A percentile compares a stretch with the other conserved stretches of the same genome.
Conservation (phyloP, 2,888 invertebrate species). For the Leucoma salicis region DNA sequence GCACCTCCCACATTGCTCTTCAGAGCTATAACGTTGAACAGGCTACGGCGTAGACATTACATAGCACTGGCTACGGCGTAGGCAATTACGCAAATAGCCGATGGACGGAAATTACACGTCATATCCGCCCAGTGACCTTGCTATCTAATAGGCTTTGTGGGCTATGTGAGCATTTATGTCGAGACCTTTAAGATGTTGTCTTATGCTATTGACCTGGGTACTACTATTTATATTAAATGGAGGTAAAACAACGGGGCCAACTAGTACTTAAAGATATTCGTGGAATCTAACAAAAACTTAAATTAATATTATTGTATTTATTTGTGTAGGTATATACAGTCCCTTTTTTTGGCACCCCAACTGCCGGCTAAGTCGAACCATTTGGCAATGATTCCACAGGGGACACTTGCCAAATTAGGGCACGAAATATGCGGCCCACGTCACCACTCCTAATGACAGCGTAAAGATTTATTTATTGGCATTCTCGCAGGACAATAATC, state of each 20-base stretch:
- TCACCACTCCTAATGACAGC: slow-evolving; percentile 7
- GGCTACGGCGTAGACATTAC: neutral
- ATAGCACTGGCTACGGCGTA: slow-evolving; percentile 26
- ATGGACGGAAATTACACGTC: slow-evolving; percentile 28
- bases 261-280: no score
- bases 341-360: neutral
- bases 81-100: slow-evolving; percentile 25
- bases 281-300: no score
- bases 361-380: neutral
- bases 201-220: no score
- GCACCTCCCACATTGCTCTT: neutral
- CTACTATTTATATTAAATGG: no score
- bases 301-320: no score
- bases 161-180: no score
- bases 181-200: no score
- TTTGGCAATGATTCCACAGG: slow-evolving; percentile 14
- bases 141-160: no score
- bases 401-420: slow-evolving; percentile 20
- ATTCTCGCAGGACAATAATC: slow-evolving; percentile 13
- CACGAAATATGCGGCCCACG: slow-evolving; percentile 7
- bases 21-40: no score
- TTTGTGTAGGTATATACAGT: no score
- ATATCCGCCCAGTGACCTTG: slow-evolving; percentile 17
- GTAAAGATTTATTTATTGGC: slow-evolving; percentile 18
- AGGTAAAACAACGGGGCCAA: no score